Conservation (phyloP, 2,888 invertebrate genomes). For the Chironomus riparius region DNA sequence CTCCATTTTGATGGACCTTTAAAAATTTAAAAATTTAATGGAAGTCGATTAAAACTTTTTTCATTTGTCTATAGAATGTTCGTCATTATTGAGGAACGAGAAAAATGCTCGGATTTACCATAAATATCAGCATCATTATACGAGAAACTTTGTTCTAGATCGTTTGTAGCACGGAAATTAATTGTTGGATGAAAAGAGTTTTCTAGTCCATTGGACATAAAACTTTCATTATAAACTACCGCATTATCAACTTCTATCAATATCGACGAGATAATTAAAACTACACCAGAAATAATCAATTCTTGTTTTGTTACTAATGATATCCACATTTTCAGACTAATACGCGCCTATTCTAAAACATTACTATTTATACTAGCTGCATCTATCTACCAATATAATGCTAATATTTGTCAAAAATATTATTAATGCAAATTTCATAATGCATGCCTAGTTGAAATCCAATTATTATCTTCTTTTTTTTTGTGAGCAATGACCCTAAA, state of each 20-base stretch:
- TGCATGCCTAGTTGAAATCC: too few relatives aligned
- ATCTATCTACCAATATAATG: too few relatives aligned
- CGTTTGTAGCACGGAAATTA: not conserved
- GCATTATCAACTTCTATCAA: too few relatives aligned
- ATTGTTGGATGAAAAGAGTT: not conserved
- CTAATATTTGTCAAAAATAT: too few relatives aligned
- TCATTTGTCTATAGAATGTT: not conserved
- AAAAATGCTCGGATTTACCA: not conserved
- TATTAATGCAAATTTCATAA: too few relatives aligned
- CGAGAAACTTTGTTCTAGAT: not conserved
- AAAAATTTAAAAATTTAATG: not conserved
- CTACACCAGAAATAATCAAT: not conserved
- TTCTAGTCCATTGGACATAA: not conserved
- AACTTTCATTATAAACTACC: too few relatives aligned
- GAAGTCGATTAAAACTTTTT: not conserved
- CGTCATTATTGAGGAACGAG: not conserved
- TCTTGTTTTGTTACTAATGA: not conserved
- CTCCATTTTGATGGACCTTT: slow-evolving; percentile 4
- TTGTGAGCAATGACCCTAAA: too few relatives aligned
- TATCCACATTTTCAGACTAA: not conserved
- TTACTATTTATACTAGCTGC: not conserved
- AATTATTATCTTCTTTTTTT: too few relatives aligned
- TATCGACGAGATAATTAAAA: not conserved
- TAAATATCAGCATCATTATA: not conserved
- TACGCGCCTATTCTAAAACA: not conserved